Evolutionary conservation across 2,888 invertebrate species (phyloP), one percentile per base, ranked within the genome.

Genomic region (Cheilosia vernalis): DNA sequence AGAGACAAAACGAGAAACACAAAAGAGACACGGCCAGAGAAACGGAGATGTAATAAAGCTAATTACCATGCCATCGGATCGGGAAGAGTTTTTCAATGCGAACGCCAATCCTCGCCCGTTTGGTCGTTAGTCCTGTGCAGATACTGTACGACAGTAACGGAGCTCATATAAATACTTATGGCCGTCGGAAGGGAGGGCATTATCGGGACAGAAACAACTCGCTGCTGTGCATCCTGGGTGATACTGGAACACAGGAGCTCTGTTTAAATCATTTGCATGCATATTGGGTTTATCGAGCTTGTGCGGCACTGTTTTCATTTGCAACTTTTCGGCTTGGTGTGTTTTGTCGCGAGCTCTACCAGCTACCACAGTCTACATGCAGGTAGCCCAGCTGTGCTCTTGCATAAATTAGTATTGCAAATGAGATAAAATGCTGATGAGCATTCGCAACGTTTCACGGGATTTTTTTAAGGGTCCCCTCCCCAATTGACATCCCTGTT

Each of bases 371-470:
- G 19, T 49, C 7, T 9, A 3, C 21, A 21, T 4, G 13, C 13
- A 51, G 47, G 37, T 53, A 66, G 56, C 61, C 56, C 61, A 56
- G 49, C 70, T 77, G 81, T 85, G 69, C 60, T 76, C 63, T 66
- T 76, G 85, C 72, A 85, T 85, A 85, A 85, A 85, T 85, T 85
- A 81, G 81, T 85, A 51, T 81, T 72, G 81, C 81, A 85, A 85
- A 85, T 81, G 76, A 85, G 85, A 81, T 85, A 81, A 85, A 81
- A 81, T 85, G 85, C 81, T 81, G 85, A 81, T 85, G 85, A 81
- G 67, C 49, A 70, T 24, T 42, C 30, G 30, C 66, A 76, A 61
- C 40, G 60, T 61, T 81, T 56, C 73, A 64, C 63, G 74, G 74
- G 61, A 69, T 55, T 63, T 66, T 73, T 73, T 60, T 64, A 17